phyloP scores from a whole-genome alignment of 2,113 vertebrate genomes.

The Carettochelys insculpta region DNA sequence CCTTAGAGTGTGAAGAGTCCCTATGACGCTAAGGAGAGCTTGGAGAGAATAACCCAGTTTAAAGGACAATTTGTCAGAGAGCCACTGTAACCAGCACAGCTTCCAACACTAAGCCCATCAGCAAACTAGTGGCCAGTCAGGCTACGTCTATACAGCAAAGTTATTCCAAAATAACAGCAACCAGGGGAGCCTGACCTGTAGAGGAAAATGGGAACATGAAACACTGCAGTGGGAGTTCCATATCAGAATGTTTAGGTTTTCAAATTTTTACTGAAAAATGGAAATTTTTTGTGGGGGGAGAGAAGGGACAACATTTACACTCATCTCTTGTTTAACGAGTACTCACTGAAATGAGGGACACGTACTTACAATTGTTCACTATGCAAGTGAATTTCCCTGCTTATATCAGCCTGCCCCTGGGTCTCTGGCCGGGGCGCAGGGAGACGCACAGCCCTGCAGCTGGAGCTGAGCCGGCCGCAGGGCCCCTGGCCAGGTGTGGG shows the following conservation, averaged over 20 bases:
- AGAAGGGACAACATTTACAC: not conserved
- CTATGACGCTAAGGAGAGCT: not conserved
- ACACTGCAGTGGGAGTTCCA: not conserved
- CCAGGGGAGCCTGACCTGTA: not conserved
- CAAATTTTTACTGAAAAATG: not conserved
- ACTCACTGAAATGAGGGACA: no score
- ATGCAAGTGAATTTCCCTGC: no score
- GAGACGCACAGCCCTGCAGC: no score
- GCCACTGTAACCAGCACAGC: not conserved
- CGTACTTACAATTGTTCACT: no score
- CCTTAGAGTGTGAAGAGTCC: no score
- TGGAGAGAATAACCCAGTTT: rapidly evolving
- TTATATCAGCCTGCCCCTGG: no score
- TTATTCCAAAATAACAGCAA: no score
- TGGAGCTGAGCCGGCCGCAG: no score
- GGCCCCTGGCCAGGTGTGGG: no score
- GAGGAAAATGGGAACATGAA: not conserved
- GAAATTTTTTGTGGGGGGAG: not conserved
- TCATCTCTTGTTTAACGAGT: no score
- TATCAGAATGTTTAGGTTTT: not conserved
- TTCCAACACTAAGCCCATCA: not conserved
- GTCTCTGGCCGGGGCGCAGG: no score
- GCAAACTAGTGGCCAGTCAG: rapidly evolving
- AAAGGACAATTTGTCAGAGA: not conserved
- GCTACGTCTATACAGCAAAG: no score